These are phyloP conservation scores for Zaprionus lachaisei DNA, from an alignment of 1,140 invertebrate genomes.

Conservation along the genomic window DNA sequence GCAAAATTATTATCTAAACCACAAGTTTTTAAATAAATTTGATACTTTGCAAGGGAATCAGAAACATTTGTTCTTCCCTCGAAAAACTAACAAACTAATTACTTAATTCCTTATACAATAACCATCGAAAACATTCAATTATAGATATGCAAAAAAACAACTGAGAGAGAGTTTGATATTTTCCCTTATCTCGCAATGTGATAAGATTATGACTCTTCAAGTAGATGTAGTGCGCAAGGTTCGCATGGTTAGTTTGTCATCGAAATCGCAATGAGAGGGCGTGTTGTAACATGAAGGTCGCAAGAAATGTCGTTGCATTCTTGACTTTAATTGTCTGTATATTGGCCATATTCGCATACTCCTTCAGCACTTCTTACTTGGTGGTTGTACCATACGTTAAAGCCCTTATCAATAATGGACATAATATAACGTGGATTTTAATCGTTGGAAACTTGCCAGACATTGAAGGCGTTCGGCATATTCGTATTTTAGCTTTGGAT, in stretches of 20 bases:
- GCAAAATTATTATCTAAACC: no score
- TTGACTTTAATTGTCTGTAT: slow-evolving; percentile 30
- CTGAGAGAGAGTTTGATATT: no score
- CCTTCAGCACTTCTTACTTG: slow-evolving; percentile 9
- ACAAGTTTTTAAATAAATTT: no score
- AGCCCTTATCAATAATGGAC: slow-evolving; percentile 30
- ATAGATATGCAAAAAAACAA: no score
- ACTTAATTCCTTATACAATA: no score
- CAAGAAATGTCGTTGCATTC: slow-evolving; percentile 6
- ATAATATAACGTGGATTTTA: slow-evolving; percentile 47
- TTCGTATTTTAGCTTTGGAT: slow-evolving; percentile 37
- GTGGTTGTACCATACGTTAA: slow-evolving; percentile 35
- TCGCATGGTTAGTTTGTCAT: slow-evolving; percentile 10
- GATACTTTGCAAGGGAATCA: no score
- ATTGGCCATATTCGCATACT: slow-evolving; percentile 41
- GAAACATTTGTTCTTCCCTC: no score
- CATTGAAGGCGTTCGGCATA: slow-evolving; percentile 45
- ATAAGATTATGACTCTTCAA: no score
- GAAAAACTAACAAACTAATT: no score
- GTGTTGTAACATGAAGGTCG: slow-evolving; percentile 22
- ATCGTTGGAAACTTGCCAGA: not conserved
- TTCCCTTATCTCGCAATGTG: no score
- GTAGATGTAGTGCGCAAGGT: not conserved
- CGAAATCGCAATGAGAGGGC: slow-evolving; percentile 13
- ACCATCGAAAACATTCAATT: no score